Conservation (phyloP, 1,140 invertebrate genomes). For the Drosophila nebulosa region DNA sequence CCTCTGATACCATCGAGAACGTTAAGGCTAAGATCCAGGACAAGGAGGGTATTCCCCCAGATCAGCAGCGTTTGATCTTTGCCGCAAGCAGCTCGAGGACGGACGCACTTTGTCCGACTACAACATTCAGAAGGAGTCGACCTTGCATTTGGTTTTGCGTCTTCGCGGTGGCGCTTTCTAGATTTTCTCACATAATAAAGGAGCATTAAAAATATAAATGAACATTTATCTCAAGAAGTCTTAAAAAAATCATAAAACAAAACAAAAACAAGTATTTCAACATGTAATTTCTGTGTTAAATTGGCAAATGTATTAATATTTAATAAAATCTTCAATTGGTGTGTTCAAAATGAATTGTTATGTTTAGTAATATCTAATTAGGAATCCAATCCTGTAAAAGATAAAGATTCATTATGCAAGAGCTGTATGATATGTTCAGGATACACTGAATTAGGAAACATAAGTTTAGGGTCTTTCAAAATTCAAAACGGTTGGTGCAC, state of each 20-base stretch:
- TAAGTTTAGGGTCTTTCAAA: not conserved
- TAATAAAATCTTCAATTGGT: conserved; percentile 1
- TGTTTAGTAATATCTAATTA: too few relatives aligned
- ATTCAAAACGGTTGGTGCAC: too few relatives aligned
- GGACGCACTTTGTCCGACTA: too few relatives aligned
- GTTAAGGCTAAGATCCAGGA: conserved; percentile 85
- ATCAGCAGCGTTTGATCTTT: too few relatives aligned
- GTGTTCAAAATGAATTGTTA: not conserved
- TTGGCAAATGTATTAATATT: conserved; percentile 3
- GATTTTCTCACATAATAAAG: conserved; percentile 38
- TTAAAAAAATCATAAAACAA: not conserved
- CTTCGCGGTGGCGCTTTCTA: conserved; percentile 82
- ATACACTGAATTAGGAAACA: not conserved
- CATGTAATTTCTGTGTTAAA: conserved; percentile 1
- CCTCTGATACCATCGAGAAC: conserved; percentile 31
- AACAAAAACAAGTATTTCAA: not conserved
- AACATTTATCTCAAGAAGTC: conserved; percentile 7
- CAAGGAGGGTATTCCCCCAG: conserved; percentile 81
- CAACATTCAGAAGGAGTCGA: conserved; percentile 91
- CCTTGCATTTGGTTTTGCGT: conserved; percentile 87
- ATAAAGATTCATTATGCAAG: too few relatives aligned
- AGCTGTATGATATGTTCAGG: too few relatives aligned
- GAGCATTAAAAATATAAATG: not conserved
- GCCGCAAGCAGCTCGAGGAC: too few relatives aligned
- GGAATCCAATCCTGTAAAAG: too few relatives aligned